Conservation (phyloP, 2,113 vertebrate genomes). For the Lepus timidus region DNA sequence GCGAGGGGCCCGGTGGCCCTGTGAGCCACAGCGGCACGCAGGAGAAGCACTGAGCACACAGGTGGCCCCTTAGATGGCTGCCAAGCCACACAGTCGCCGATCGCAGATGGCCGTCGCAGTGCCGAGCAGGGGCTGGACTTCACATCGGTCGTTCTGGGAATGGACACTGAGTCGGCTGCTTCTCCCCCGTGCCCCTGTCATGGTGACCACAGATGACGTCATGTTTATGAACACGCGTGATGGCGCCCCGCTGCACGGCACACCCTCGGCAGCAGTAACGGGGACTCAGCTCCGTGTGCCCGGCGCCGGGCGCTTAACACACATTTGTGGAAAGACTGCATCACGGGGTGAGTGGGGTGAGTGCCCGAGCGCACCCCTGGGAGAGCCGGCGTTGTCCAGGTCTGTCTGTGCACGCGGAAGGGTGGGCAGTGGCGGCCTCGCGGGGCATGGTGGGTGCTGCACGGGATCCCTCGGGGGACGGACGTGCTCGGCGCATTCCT, state of each 20-base stretch:
- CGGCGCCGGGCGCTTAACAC: not conserved
- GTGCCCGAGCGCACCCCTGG: not conserved
- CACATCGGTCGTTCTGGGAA: not conserved
- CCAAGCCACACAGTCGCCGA: fast-evolving
- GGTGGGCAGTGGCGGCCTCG: not conserved
- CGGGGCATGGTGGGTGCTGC: not conserved
- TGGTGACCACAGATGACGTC: not conserved
- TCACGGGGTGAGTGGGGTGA: not conserved
- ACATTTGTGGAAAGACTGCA: not conserved
- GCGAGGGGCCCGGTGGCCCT: too few relatives aligned
- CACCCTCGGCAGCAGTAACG: not conserved
- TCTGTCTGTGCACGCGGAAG: not conserved
- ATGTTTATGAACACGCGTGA: not conserved
- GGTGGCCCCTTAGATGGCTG: too few relatives aligned
- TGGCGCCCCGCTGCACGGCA: not conserved
- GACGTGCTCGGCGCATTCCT: fast-evolving
- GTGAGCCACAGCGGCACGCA: too few relatives aligned
- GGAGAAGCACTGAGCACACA: too few relatives aligned
- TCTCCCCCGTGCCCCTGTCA: not conserved
- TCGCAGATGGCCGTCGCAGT: not conserved
- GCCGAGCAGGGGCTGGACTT: not conserved
- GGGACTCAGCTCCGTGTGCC: not conserved
- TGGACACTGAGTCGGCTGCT: not conserved
- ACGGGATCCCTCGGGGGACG: fast-evolving
- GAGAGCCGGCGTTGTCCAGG: not conserved